Evolutionary conservation across 1,140 invertebrate species (phyloP), one percentile per base, ranked within the genome.

Genomic region (Drosophila eugracilis): DNA sequence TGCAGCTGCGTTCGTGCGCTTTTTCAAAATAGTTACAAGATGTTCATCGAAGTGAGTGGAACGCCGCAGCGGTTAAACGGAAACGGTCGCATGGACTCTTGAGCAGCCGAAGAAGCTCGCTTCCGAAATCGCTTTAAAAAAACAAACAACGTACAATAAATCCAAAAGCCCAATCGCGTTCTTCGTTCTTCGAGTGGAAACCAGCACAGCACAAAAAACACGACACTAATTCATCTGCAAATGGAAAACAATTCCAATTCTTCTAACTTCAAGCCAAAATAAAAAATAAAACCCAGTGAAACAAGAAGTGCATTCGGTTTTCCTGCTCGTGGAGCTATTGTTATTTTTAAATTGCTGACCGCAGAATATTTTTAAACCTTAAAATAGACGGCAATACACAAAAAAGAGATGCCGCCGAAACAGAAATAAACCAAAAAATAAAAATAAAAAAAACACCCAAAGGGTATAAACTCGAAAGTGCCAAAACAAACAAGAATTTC

Each of bases 11-110:
- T 81, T 78, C 88, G 88, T 90, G 88, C 88, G 81, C 81, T 88
- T 88, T 90, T 90, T 72, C 71, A 90, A 90, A 90, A 89, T 90
- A 90, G 89, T 90, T 90, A 90, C 89, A 90, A 90, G 84, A 90
- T 90, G 79, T 88, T 90, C 84, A 89, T 89, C 89, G 89, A 85
- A 90, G 88, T 85, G 89, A 89, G 75, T 79, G 88, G 89, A 90
- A 90, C 89, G 80, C 85, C 83, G 84, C 72, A 83, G 84, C 89
- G 89, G 89, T 59, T 50, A 24, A 59, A 36, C 55, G 55, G 71
- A 73, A 85, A 85, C 76, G 65, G 83, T 71, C 58, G 75, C 70
- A 47, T 37, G 57, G 44, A 54, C 55, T 59, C 49, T 59, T 47
- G 69, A 75, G 57, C 71, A 44, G 75, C 48, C 75, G 75, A 66